Base-by-base conservation (phyloP, 1,140 invertebrate species). In the Bombus waltoni region DNA sequence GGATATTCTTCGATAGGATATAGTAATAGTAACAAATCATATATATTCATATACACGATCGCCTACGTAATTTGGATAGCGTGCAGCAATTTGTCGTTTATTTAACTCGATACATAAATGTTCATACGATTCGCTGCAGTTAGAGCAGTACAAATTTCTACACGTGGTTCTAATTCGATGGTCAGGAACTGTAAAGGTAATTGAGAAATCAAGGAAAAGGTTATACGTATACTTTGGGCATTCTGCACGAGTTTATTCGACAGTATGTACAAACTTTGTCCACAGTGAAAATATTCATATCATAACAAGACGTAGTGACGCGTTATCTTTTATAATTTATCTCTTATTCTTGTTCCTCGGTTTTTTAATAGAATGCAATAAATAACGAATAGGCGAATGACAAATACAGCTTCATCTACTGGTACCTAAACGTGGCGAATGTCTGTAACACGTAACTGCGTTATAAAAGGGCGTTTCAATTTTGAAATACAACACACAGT, bases 361-460 rank as follows among this genome's bases (percentile, higher is more conserved):
- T 15, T 38, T 42, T 74, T 66, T n/a, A 40, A 87, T 28, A 44
- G 68, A 8, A 11, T 73, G 38, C 18, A 22, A 85, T 87, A 76
- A 88, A 84, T 73, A 84, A 85, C 76, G 75, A 66, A 79, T 71
- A 81, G 68, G 65, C 66, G 35, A 83, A 40, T 81, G 81, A 78
- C 70, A 62, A 85, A 66, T 81, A 62, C 3, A 65, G 28, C 13
- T 70, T 73, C 62, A 28, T 59, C 32, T 85, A 81, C 25, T 32
- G 73, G 53, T 76, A 10, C 3, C 44, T 73, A 47, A 59, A 78
- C 66, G 6, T 70, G 32, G 72, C 77, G 1, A 32, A 13, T 13
- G 10, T 62, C 11, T 9, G 0, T 62, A n/a, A 62, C 28, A n/a
- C 22, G 3, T n/a, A 62, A 11, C 59, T 62, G 59, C 59, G 59